phyloP scores from a whole-genome alignment of 2,888 invertebrate species.

The Calameuta pallipes region DNA sequence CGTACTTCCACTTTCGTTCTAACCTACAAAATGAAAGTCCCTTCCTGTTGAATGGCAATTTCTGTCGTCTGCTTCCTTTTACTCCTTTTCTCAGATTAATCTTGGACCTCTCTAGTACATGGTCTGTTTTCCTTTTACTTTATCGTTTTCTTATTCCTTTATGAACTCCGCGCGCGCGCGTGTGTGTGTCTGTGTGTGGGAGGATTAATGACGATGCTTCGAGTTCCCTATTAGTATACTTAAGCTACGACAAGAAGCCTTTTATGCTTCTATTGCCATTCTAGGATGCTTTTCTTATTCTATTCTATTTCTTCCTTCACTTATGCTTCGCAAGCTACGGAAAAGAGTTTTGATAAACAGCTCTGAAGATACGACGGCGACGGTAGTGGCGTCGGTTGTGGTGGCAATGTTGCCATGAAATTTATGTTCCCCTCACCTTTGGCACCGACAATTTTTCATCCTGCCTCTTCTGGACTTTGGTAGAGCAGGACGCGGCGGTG shows the following conservation, averaged over 20 bases:
- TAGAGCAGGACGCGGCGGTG: neutral
- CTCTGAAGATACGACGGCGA: slow-evolving; percentile 24
- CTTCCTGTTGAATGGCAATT: neutral
- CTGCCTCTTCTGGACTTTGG: neutral
- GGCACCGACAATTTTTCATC: slow-evolving; percentile 20
- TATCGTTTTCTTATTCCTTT: neutral
- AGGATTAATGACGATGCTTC: neutral
- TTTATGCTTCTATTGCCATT: neutral
- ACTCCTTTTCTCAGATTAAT: neutral
- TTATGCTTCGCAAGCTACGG: neutral
- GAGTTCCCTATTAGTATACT: neutral
- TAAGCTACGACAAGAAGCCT: neutral
- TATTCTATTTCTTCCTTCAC: neutral
- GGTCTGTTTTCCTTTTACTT: neutral
- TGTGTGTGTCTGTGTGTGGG: neutral
- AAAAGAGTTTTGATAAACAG: slow-evolving; percentile 57
- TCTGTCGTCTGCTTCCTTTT: neutral
- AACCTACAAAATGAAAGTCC: neutral
- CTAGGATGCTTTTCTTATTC: neutral
- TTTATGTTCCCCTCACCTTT: slow-evolving; percentile 52
- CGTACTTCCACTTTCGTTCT: neutral
- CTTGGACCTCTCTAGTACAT: neutral
- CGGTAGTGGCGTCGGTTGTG: slow-evolving; percentile 16
- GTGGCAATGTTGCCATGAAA: slow-evolving; percentile 35
- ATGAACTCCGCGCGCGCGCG: neutral